Conservation (phyloP, 2,888 invertebrate species). For the Cantharis lateralis region DNA sequence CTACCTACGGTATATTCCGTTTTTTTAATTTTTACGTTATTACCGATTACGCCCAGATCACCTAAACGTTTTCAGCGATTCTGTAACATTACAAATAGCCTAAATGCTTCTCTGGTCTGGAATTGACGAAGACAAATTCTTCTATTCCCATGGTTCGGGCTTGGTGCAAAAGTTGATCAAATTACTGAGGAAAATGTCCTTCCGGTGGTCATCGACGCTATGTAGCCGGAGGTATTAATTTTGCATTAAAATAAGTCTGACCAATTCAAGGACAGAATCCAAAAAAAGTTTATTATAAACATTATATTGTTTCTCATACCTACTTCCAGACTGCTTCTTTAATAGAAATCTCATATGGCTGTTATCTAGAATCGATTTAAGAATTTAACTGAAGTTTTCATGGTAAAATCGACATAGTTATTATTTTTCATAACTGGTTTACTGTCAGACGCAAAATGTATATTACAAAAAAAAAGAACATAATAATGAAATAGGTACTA, state of each 20-base stretch:
- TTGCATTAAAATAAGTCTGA: not conserved
- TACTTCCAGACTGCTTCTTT: conserved; percentile 17
- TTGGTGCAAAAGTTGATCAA: too few species aligned
- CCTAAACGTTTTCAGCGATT: not conserved
- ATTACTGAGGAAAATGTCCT: too few species aligned
- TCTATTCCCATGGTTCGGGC: too few species aligned
- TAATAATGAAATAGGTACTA: not conserved
- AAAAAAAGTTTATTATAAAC: conserved; percentile 15
- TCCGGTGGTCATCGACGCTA: too few species aligned
- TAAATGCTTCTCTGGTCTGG: too few species aligned
- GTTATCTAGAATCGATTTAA: not conserved
- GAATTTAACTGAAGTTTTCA: not conserved
- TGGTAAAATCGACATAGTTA: not conserved
- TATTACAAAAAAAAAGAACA: not conserved
- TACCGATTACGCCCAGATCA: not conserved
- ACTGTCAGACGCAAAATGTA: not conserved
- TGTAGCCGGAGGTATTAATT: not conserved
- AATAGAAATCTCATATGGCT: not conserved
- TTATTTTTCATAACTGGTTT: not conserved
- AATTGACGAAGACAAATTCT: too few species aligned
- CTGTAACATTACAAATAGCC: too few species aligned
- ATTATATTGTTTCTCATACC: conserved; percentile 33
- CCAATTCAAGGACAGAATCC: not conserved
- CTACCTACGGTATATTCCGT: not conserved
- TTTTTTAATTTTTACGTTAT: not conserved